Evolutionary conservation across 2,797 vertebrate genomes (phyloP).

Genomic region (Gadopsis marmoratus): DNA sequence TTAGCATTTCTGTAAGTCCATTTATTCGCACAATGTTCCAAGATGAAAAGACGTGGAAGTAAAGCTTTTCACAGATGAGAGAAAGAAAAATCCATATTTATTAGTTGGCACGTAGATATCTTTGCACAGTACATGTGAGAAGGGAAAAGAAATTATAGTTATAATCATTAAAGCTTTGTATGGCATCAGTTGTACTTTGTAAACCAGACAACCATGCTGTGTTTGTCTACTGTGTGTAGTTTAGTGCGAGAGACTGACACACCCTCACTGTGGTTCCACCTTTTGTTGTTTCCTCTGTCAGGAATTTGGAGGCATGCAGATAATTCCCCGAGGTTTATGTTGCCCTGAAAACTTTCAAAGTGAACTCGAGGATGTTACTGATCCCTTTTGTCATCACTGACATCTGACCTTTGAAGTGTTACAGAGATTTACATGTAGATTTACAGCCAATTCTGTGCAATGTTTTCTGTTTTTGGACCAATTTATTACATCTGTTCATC

Average conservation of each 20-base stretch:
- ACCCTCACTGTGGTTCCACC: constrained; percentile 27
- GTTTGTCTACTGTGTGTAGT: constrained; percentile 27
- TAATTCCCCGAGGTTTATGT: not conserved
- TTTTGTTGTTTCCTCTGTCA: constrained; percentile 10
- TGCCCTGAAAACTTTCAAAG: not conserved
- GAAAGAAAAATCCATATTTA: no score
- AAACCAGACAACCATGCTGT: not conserved
- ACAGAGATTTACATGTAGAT: not conserved
- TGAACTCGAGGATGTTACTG: not conserved
- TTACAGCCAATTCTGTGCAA: not conserved
- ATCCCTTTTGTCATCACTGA: not conserved
- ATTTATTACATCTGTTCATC: no score
- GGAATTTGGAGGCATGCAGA: constrained; percentile 4
- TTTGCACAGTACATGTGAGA: not conserved
- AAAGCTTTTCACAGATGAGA: not conserved
- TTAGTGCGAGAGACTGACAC: constrained; percentile 10
- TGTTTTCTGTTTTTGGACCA: not conserved
- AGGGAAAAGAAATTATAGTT: not conserved
- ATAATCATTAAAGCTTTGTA: not conserved
- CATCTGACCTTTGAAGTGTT: not conserved
- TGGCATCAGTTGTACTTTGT: not conserved
- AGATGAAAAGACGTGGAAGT: not conserved
- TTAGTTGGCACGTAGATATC: not conserved
- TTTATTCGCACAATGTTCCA: not conserved
- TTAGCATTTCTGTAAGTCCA: not conserved